A percentile compares a stretch with the other conserved stretches of the same genome.
Evolutionary conservation across 2,888 invertebrate genomes (phyloP).

Genomic region (Lasioglossum pauxillum): DNA sequence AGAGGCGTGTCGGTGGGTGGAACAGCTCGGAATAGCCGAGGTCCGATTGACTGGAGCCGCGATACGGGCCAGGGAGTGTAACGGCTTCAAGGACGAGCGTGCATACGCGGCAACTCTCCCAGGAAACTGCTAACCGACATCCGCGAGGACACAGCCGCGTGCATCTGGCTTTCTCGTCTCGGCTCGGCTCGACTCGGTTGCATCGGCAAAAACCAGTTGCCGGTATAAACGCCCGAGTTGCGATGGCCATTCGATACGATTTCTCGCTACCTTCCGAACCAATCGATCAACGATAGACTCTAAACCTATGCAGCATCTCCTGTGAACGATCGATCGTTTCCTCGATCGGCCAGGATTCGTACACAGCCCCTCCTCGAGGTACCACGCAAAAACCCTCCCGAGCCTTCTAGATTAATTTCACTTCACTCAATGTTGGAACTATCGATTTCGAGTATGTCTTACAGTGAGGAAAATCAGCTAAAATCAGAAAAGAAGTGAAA

Average conservation of each 20-base stretch:
- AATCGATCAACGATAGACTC: constrained; percentile 28
- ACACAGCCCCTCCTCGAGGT: not conserved
- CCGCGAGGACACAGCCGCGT: constrained; percentile 76
- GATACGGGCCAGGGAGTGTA: constrained; percentile 74
- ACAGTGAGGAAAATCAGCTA: too few species aligned
- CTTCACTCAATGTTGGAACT: too few species aligned
- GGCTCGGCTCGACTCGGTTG: constrained; percentile 40
- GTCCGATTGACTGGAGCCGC: constrained; percentile 68
- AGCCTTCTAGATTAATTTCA: not conserved
- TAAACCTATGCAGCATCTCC: constrained; percentile 11
- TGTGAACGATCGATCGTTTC: not conserved
- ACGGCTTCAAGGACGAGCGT: constrained; percentile 81
- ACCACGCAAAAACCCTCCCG: not conserved
- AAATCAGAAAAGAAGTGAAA: too few species aligned
- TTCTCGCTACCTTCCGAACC: constrained; percentile 47
- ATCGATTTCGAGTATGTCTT: too few species aligned
- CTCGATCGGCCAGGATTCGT: not conserved
- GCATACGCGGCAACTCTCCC: constrained; percentile 74
- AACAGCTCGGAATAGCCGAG: constrained; percentile 68
- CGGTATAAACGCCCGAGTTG: constrained; percentile 34
- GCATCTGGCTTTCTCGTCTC: constrained; percentile 59
- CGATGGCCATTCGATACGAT: constrained; percentile 58
- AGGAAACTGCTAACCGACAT: constrained; percentile 82
- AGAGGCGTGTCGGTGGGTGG: constrained; percentile 78
- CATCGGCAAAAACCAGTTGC: constrained; percentile 70